A percentile compares a stretch with the other conserved stretches of the same genome.
Conservation (phyloP, 2,888 invertebrate genomes). For the Mellilla xanthometata region DNA sequence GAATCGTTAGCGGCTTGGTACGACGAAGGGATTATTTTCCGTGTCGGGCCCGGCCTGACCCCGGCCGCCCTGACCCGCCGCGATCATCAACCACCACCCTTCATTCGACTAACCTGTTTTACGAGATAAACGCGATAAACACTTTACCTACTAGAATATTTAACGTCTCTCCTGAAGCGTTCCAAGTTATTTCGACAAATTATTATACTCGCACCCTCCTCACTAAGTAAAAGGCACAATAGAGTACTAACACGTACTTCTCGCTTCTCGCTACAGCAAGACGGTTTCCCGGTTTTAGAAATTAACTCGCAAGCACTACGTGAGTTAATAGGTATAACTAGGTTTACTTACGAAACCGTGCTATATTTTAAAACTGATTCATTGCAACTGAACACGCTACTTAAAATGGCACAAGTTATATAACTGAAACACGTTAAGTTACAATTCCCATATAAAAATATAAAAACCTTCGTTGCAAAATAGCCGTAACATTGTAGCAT, state of each 20-base stretch:
- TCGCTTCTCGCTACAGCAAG: conserved; percentile 36
- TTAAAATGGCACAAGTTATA: conserved; percentile 3
- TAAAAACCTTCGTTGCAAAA: conserved; percentile 19
- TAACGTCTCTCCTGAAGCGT: conserved; percentile 48
- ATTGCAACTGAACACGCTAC: conserved; percentile 4
- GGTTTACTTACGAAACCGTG: conserved; percentile 25
- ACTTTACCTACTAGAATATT: conserved; percentile 57
- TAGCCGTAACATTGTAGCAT: conserved; percentile 29
- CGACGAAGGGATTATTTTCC: conserved; percentile 58
- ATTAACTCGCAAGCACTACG: conserved; percentile 39
- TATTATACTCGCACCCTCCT: conserved; percentile 46
- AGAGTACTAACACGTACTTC: conserved; percentile 40
- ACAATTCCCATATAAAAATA: not conserved
- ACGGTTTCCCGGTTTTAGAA: conserved; percentile 45
- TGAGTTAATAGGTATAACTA: conserved; percentile 26
- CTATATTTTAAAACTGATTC: conserved; percentile 12
- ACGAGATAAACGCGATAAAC: conserved; percentile 62
- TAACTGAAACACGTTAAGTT: conserved; percentile 13
- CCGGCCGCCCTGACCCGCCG: conserved; percentile 67
- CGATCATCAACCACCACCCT: conserved; percentile 64
- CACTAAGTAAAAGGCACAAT: conserved; percentile 40
- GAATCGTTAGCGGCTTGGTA: conserved; percentile 46
- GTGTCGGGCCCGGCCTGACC: conserved; percentile 69
- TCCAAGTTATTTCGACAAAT: conserved; percentile 50
- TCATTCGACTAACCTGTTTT: conserved; percentile 71